Evolutionary conservation across 2,113 vertebrate genomes (phyloP), one percentile per base, ranked within the genome.

Genomic region (Silurus glanis): DNA sequence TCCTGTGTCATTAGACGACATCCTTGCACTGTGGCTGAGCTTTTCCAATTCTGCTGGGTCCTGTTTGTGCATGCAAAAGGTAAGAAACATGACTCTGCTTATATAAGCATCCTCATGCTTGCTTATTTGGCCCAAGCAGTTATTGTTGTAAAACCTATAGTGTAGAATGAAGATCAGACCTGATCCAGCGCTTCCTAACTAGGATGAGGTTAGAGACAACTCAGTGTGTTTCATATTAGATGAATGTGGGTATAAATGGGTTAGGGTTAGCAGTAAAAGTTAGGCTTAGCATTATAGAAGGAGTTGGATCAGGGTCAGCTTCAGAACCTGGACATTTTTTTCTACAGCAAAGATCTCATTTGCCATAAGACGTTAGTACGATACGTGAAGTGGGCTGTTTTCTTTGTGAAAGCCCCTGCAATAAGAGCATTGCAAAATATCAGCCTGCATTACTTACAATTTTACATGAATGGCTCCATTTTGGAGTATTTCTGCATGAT

Each of bases 21-120:
- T 9, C 97, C 97, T 0, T 99, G 98, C 92, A 98, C 97, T 0
- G 95, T 97, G 67, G 91, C 94, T 0, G 97, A 99, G 90, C 95
- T 99, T 90, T 99, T 99, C 93, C 97, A 97, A 90, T 98, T 99
- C 89, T 99, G 97, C 91, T 99, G 98, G 98, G 95, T 97, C 84
- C 92, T 99, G 86, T 99, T 98, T 90, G 94, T 99, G 90, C 96
- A 97, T 81, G 96, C 98, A 62, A 99, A 98, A 98, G 97, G 97
- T 99, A 93, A 95, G 94, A 82, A 72, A 61, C 56, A 37, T 21
- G 47, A 56, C 53, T 76, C 19, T 49, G 37, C 28, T 51, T 47
- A 8, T n/a, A 21, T 23, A 59, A 49, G 16, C 16, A 59, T 59
- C 59, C 37, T 19, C 37, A 51, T 8, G 62, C 6, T 72, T 8